phyloP scores from a whole-genome alignment of 2,888 invertebrate genomes.

The Thalpophila matura region DNA sequence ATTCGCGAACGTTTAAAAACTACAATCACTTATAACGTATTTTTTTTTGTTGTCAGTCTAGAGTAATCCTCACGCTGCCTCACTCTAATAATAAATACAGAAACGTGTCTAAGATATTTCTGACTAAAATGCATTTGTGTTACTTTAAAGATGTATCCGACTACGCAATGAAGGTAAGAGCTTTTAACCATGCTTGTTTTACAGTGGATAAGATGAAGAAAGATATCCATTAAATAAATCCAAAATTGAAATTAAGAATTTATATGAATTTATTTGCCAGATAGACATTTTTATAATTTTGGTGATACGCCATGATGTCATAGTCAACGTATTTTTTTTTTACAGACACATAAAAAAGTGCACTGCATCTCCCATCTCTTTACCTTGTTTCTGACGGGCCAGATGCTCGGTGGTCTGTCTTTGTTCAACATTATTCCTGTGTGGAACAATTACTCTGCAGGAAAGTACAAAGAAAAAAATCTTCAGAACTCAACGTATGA shows the following conservation, averaged over 20 bases:
- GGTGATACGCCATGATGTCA: too few relatives aligned
- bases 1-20: too few relatives aligned
- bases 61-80: conserved; percentile 22
- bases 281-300: too few relatives aligned
- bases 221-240: too few relatives aligned
- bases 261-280: too few relatives aligned
- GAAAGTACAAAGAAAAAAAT: conserved; percentile 21
- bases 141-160: conserved; percentile 28
- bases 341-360: conserved; percentile 25
- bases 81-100: conserved; percentile 8
- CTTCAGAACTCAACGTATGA: conserved; percentile 44
- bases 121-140: conserved; percentile 39
- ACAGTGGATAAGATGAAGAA: too few relatives aligned
- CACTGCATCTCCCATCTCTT: conserved; percentile 12
- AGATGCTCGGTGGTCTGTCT: not conserved
- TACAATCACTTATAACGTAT: too few relatives aligned
- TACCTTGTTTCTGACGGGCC: not conserved
- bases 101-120: not conserved
- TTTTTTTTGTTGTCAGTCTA: conserved; percentile 18
- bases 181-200: too few relatives aligned
- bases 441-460: conserved; percentile 28
- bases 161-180: conserved; percentile 37
- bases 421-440: conserved; percentile 31
- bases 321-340: not conserved
- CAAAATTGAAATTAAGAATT: too few relatives aligned